Conservation (phyloP, 2,888 invertebrate species). For the Chloroclystis v-ata region DNA sequence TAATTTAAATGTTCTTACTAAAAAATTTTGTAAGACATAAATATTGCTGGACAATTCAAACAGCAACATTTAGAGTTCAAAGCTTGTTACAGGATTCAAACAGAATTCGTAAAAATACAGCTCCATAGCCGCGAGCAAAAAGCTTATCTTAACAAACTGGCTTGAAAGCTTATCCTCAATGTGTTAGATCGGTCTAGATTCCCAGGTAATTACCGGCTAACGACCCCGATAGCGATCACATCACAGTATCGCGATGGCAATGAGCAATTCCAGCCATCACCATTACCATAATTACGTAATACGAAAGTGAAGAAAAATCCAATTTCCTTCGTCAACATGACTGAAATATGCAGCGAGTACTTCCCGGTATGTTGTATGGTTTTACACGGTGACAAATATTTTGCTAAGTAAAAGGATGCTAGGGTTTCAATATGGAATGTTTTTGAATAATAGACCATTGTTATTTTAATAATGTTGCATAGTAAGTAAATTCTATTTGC, state of each 20-base stretch:
- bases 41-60: no score
- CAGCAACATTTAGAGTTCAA: no score
- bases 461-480: no score
- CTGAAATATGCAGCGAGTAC: slow-evolving; percentile 5
- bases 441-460: no score
- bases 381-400: slow-evolving; percentile 11
- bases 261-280: slow-evolving; percentile 47
- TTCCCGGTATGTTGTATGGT: slow-evolving; percentile 8
- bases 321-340: slow-evolving; percentile 36
- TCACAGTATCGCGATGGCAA: slow-evolving; percentile 39
- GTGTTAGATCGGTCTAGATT: slow-evolving; percentile 17
- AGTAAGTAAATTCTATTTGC: no score
- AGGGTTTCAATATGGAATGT: not conserved
- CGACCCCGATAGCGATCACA: slow-evolving; percentile 34
- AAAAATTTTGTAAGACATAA: no score
- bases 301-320: slow-evolving; percentile 35
- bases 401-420: slow-evolving; percentile 5
- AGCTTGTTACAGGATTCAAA: no score
- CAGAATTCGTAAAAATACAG: no score
- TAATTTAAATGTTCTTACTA: no score
- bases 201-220: slow-evolving; percentile 27
- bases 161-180: not conserved
- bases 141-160: no score
- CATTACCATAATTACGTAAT: slow-evolving; percentile 49
- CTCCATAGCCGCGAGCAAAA: no score